Base-by-base conservation (phyloP, 2,888 invertebrate genomes). In the Tachystola acroxantha region DNA sequence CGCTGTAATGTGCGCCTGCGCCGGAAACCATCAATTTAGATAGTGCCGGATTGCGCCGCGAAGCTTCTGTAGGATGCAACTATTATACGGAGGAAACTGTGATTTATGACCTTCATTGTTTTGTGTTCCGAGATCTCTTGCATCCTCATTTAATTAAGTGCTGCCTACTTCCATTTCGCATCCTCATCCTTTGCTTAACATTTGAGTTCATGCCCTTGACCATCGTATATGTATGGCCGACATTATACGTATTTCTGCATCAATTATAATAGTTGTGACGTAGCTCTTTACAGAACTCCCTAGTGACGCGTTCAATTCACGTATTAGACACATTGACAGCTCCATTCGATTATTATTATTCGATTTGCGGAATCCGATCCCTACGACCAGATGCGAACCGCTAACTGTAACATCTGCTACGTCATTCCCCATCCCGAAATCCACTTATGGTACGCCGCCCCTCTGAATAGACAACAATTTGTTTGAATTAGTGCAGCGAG, bases 1-100 rank as follows among this genome's bases (percentile, higher is more conserved):
- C 56, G 64, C 61, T 71, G 74, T 75, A 82, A 82, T 76, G 75
- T 73, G 60, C 79, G 59, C 80, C 85, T 73, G 60, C 79, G 59
- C 80, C 85, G 86, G 86, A 86, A 86, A 75, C 78, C 71, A 86
- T 85, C 81, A 84, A 86, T 86, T 85, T 65, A 80, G 81, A 81
- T 79, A 80, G 80, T 75, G 74, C 68, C 64, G 78, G 78, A 79
- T 84, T 73, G 82, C 77, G 65, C 76, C 70, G 71, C 77, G 71
- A 70, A 74, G 74, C 75, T 76, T 39, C 57, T 61, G 76, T 77
- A 78, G 84, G 84, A 84, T 76, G 82, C 71, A 65, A 73, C 81
- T 72, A 78, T 79, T 79, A 70, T 57, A 69, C 60, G 64, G 68
- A 81, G 85, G 84, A 85, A 81, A 63, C 79, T 45, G 72, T 80